Percentiles rank a stretch among this genome's conserved stretches.
phyloP scores from a whole-genome alignment of 2,888 invertebrate species.

The Drosophila kanekoi region DNA sequence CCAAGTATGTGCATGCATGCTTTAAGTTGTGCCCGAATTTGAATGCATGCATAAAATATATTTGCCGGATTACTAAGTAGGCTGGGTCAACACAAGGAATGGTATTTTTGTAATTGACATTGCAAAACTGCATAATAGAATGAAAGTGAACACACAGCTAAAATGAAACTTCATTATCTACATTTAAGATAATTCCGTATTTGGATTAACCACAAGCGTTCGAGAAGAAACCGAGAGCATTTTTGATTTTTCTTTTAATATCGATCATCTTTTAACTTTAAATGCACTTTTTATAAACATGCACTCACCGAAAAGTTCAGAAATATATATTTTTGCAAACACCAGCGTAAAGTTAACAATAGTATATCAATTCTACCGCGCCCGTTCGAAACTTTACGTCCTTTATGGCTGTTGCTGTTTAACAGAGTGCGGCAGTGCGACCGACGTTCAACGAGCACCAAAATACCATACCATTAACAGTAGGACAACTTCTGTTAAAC shows the following conservation, averaged over 20 bases:
- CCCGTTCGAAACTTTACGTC: constrained; percentile 7
- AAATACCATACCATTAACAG: constrained; percentile 7
- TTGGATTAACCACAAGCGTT: neutral
- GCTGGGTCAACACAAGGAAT: too few species aligned
- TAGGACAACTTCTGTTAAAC: neutral
- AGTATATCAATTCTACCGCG: neutral
- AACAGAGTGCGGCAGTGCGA: constrained; percentile 1
- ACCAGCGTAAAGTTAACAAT: neutral
- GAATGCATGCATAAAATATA: neutral
- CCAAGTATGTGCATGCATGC: neutral
- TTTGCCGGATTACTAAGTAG: too few species aligned
- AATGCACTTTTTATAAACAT: neutral
- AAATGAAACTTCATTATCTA: neutral
- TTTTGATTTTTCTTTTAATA: neutral
- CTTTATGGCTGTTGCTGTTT: neutral
- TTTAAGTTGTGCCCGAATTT: neutral
- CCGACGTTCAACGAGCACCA: neutral
- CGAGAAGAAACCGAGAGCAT: too few species aligned
- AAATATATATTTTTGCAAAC: neutral
- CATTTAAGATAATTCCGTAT: neutral
- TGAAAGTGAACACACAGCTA: neutral
- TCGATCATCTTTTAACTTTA: neutral
- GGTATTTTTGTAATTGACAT: too few species aligned
- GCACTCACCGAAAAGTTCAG: neutral
- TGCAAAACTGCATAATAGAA: too few species aligned